phyloP scores from a whole-genome alignment of 2,113 vertebrate genomes.

The Eudyptes chrysolophus region DNA sequence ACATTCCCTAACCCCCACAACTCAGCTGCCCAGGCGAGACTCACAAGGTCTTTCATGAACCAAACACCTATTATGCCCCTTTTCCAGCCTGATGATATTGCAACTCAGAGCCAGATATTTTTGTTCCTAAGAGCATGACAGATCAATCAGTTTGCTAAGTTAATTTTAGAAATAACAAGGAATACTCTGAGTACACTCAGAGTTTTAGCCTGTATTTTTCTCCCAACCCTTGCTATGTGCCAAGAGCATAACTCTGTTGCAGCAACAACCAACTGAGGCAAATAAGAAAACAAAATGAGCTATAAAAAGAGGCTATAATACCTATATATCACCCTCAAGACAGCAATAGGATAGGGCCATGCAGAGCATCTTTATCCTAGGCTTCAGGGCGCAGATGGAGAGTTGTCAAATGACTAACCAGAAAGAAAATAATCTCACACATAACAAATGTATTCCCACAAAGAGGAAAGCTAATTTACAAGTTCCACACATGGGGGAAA shows the following conservation, averaged over 20 bases:
- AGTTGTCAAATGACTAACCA: neutral
- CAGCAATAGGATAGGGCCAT: neutral
- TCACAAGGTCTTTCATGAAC: neutral
- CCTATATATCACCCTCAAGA: neutral
- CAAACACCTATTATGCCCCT: neutral
- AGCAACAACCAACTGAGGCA: neutral
- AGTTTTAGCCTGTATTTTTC: neutral
- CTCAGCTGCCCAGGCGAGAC: neutral
- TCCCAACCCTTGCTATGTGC: neutral
- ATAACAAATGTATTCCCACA: neutral
- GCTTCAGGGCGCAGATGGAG: neutral
- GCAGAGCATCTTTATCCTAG: neutral
- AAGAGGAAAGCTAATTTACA: neutral
- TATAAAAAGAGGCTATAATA: neutral
- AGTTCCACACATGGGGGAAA: neutral
- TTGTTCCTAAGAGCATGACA: neutral
- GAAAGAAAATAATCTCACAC: neutral
- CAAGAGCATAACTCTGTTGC: neutral
- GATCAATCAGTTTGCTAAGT: neutral
- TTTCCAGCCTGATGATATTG: neutral
- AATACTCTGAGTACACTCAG: neutral
- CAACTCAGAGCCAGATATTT: neutral
- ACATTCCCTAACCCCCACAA: neutral
- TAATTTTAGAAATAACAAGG: constrained; percentile 7
- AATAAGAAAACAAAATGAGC: neutral